These are phyloP conservation scores for Ichneumoninae sp. DNA, from an alignment of 2,888 invertebrate species.

Conservation along the genomic window DNA sequence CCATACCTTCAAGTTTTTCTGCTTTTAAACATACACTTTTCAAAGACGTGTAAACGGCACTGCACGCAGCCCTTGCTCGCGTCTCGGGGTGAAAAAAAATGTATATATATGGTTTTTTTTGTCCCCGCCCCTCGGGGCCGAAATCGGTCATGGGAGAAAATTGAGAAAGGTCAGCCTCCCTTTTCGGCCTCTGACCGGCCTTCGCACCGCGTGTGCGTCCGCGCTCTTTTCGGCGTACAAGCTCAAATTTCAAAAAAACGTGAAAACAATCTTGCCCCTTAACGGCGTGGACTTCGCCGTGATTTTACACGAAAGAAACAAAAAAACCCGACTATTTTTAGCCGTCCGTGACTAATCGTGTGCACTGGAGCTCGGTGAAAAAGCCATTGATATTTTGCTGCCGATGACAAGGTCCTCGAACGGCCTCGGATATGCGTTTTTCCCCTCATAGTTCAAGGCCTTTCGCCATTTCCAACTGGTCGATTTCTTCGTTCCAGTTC, in stretches of 20 bases:
- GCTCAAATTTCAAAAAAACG: conserved; percentile 41
- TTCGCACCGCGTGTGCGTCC: conserved; percentile 18
- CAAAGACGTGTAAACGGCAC: conserved; percentile 3
- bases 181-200: neutral
- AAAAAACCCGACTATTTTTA: conserved; percentile 25
- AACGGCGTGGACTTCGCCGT: neutral
- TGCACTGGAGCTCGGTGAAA: neutral
- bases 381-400: conserved; percentile 27
- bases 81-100: neutral
- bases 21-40: neutral
- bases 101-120: neutral
- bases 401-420: neutral
- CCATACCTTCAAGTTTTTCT: neutral
- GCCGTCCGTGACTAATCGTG: conserved; percentile 11
- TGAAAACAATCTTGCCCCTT: conserved; percentile 18
- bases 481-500: conserved; percentile 4
- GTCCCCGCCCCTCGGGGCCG: neutral
- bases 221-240: neutral
- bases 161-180: conserved; percentile 46
- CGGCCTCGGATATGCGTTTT: conserved; percentile 4
- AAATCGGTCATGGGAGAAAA: conserved; percentile 23
- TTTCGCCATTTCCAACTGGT: neutral
- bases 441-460: conserved; percentile 1
- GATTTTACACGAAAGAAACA: conserved; percentile 2
- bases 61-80: neutral